These are phyloP conservation scores for Stratiolaelaps scimitus DNA, from an alignment of 1,140 invertebrate genomes.

Conservation along the genomic window DNA sequence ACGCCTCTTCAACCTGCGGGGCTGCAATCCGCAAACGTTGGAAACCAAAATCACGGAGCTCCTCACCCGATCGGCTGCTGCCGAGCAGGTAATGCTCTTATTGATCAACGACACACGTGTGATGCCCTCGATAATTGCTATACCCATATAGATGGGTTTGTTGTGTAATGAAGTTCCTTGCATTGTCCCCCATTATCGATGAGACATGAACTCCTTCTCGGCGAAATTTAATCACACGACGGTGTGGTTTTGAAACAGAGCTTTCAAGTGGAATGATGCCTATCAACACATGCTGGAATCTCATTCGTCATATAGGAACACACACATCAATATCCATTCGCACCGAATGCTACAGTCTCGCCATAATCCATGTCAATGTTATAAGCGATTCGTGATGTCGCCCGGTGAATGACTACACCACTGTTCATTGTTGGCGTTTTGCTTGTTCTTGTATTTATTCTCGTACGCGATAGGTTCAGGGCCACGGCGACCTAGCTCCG, in stretches of 20 bases:
- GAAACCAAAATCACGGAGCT: constrained; percentile 81
- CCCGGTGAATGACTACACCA: no score
- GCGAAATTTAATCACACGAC: constrained; percentile 5
- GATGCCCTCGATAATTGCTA: no score
- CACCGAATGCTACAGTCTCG: no score
- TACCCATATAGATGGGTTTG: no score
- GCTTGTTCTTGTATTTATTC: constrained; percentile 33
- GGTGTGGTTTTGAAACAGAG: no score
- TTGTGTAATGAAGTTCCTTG: constrained; percentile 45
- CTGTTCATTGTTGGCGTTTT: background rate
- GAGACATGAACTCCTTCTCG: constrained; percentile 3
- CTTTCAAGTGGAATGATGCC: no score
- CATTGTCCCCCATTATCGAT: constrained; percentile 45
- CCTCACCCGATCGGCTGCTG: constrained; percentile 52
- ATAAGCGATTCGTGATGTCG: no score
- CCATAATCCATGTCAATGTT: no score
- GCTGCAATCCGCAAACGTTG: constrained; percentile 63
- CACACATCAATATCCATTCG: no score
- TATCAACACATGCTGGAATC: no score
- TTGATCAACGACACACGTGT: no score
- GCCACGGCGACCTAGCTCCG: constrained; percentile 56
- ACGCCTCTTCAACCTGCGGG: constrained; percentile 65
- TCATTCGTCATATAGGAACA: no score
- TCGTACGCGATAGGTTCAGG: constrained; percentile 52
- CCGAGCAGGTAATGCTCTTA: constrained; percentile 40